phyloP scores from a whole-genome alignment of 2,888 invertebrate genomes.

The Gibbula magus region DNA sequence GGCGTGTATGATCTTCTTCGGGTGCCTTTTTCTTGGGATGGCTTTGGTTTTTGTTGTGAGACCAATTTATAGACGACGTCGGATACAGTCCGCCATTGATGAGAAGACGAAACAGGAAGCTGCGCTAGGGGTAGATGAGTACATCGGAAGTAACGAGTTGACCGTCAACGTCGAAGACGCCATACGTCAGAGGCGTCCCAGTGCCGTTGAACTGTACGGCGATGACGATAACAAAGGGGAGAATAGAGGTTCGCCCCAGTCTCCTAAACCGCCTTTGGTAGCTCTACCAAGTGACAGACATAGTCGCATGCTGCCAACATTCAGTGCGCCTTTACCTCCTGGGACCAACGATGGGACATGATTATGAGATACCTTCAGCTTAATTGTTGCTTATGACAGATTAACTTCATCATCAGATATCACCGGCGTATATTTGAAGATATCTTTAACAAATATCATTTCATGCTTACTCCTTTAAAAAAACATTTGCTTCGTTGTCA shows the following conservation, averaged over 20 bases:
- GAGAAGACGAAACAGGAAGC: constrained; percentile 9
- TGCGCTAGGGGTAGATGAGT: background rate
- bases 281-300: background rate
- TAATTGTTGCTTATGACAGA: no score
- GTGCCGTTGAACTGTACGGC: background rate
- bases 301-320: background rate
- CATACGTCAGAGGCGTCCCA: background rate
- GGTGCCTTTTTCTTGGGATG: background rate
- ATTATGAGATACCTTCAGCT: background rate
- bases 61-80: background rate
- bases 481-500: no score
- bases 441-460: no score
- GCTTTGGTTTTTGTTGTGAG: background rate
- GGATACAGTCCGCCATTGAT: background rate
- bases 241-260: background rate
- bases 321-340: background rate
- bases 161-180: background rate
- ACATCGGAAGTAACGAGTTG: background rate
- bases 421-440: no score
- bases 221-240: background rate
- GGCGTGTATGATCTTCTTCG: constrained; percentile 9
- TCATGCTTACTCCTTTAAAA: no score
- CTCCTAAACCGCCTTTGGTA: background rate
- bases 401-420: no score
- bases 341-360: background rate